Evolutionary conservation across 2,797 vertebrate species (phyloP).

Genomic region (Tokudaia muenninki): DNA sequence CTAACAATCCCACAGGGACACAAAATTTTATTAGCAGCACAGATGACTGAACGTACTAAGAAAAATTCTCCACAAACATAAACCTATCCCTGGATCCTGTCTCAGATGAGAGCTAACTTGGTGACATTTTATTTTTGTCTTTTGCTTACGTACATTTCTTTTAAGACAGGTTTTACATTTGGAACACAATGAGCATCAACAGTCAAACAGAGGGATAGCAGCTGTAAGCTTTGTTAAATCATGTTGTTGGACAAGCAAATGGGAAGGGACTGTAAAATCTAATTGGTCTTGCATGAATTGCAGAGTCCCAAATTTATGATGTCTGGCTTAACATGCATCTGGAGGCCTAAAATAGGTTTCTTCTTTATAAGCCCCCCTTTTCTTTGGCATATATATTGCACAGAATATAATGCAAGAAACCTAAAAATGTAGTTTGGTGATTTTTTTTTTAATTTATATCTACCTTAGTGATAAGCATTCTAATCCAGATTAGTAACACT

Average conservation of each 20-base stretch:
- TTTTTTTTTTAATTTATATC: neutral
- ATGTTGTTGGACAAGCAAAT: constrained; percentile 53
- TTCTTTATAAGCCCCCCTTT: neutral
- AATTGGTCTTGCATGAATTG: neutral
- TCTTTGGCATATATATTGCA: neutral
- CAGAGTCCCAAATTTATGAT: neutral
- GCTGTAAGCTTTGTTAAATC: constrained; percentile 25
- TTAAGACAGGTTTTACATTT: constrained; percentile 29
- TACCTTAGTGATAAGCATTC: neutral
- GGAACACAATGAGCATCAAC: neutral
- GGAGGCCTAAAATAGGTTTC: neutral
- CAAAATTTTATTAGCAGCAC: constrained; percentile 55
- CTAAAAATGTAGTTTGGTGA: neutral
- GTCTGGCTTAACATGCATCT: constrained; percentile 25
- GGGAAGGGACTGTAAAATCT: constrained; percentile 18
- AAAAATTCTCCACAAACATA: neutral
- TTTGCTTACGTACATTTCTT: constrained; percentile 56
- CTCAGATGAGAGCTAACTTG: neutral
- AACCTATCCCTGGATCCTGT: neutral
- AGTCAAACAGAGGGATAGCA: constrained; percentile 21
- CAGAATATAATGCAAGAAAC: constrained; percentile 14
- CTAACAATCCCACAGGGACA: neutral
- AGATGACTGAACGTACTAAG: constrained; percentile 5
- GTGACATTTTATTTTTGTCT: neutral
- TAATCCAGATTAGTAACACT: constrained; percentile 8